Base-by-base conservation (phyloP, 2,113 vertebrate species). In the Cinclus cinclus region DNA sequence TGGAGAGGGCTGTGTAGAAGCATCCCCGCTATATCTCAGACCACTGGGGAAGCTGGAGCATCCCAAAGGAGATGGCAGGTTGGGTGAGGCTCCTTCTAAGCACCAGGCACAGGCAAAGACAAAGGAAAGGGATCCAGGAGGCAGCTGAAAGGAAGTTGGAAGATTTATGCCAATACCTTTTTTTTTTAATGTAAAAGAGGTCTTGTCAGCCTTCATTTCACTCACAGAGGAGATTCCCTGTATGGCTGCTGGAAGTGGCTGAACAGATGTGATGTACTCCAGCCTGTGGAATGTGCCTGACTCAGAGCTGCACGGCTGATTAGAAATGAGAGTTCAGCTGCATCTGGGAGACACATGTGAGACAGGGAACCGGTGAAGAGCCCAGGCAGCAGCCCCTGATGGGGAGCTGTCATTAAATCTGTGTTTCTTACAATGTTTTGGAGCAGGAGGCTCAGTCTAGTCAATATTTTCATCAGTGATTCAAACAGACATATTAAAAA, bases 381-480 rank as follows among this genome's bases (percentile, higher is more conserved):
- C 84, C 83, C 90, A 82, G 56, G 28, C 77, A 91, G 92, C 75
- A 81, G 30, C 11, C 10, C 1, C 73, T 89, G 78, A n/a, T 47
- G 69, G 58, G 39, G 39, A 95, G 14, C 63, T 85, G 53, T 69
- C 90, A 79, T 81, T 71, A 75, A 75, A 90, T 39, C 70, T 71
- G 69, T 52, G 78, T 59, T 91, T 75, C 82, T 87, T 70, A 23
- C 64, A 23, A 67, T 56, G 41, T 50, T 95, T 70, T 89, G 65
- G 55, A 95, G 87, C 74, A 87, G 74, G 20, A 94, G 62, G 84
- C 41, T 87, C 82, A 22, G 52, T 79, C 37, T n/a, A 90, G 58
- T 93, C 84, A 89, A 79, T 94, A 85, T 89, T 95, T 94, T 76
- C 73, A 47, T 91, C 92, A 68, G 35, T 60, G 62, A 64, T 76